These are phyloP conservation scores for Microctenopoma stevenorrisi DNA, from an alignment of 2,797 vertebrate species.

Conservation along the genomic window DNA sequence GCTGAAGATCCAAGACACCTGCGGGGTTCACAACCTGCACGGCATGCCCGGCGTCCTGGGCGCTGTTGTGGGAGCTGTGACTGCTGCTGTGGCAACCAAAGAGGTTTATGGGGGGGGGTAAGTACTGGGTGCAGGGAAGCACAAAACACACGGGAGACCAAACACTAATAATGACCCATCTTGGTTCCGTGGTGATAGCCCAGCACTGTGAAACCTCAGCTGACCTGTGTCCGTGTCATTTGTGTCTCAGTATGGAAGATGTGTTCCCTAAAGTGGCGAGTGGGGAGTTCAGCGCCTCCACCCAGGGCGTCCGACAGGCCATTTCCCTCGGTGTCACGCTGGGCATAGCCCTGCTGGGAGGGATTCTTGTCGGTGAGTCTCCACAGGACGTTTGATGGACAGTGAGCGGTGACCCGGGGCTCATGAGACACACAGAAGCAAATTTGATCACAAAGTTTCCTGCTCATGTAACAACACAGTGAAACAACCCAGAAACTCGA, in stretches of 20 bases:
- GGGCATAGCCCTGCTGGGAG: constrained; percentile 84
- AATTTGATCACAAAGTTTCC: no score
- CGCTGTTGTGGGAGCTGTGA: constrained; percentile 85
- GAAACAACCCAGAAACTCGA: no score
- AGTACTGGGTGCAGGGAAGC: no score
- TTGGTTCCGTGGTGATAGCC: no score
- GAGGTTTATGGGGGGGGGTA: constrained; percentile 78
- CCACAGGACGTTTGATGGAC: no score
- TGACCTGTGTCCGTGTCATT: neutral
- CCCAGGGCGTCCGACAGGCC: constrained; percentile 84
- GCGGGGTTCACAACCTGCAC: constrained; percentile 90
- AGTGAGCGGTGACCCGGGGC: neutral
- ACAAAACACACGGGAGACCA: no score
- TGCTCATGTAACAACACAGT: no score
- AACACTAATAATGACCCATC: no score
- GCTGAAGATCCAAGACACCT: constrained; percentile 90
- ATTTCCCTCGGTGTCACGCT: constrained; percentile 86
- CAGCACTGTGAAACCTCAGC: neutral
- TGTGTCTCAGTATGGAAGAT: constrained; percentile 74
- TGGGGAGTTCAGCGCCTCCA: accelerated
- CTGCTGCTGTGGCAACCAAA: constrained; percentile 78
- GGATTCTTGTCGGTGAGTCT: constrained; percentile 86
- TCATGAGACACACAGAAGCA: no score
- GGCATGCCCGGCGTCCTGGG: constrained; percentile 92
- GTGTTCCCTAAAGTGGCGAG: constrained; percentile 83